phyloP scores from a whole-genome alignment of 2,888 invertebrate species.

The Bibio marci region DNA sequence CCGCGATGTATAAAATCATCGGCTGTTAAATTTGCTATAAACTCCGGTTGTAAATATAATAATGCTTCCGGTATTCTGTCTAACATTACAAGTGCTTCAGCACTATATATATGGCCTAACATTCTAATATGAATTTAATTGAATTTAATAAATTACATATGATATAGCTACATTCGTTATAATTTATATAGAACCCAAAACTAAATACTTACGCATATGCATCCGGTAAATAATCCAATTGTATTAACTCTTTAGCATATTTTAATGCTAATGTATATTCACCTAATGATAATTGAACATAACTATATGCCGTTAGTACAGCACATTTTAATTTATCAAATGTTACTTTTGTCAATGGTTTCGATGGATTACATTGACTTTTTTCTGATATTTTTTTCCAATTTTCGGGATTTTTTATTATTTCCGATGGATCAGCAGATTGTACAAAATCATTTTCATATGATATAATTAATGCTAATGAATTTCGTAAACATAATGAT shows the following conservation, averaged over 20 bases:
- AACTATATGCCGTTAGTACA: constrained; percentile 64
- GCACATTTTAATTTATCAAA: constrained; percentile 42
- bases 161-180: neutral
- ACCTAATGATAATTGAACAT: constrained; percentile 67
- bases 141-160: neutral
- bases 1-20: constrained; percentile 30
- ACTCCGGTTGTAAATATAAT: constrained; percentile 62
- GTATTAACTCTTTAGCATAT: constrained; percentile 56
- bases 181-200: neutral
- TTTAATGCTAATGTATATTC: constrained; percentile 66
- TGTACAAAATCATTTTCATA: constrained; percentile 11
- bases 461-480: constrained; percentile 41
- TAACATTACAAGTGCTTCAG: constrained; percentile 68
- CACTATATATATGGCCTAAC: constrained; percentile 75
- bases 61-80: constrained; percentile 72
- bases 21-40: constrained; percentile 39
- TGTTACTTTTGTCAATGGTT: constrained; percentile 41
- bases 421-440: constrained; percentile 9
- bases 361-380: constrained; percentile 36
- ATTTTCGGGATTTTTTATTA: constrained; percentile 6
- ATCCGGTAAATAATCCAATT: constrained; percentile 51
- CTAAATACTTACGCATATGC: constrained; percentile 40
- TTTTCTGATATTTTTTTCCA: constrained; percentile 32
- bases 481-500: constrained; percentile 72
- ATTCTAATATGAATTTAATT: constrained; percentile 34